phyloP scores from a whole-genome alignment of 2,888 invertebrate genomes.

The Leptopilina drosophilae region DNA sequence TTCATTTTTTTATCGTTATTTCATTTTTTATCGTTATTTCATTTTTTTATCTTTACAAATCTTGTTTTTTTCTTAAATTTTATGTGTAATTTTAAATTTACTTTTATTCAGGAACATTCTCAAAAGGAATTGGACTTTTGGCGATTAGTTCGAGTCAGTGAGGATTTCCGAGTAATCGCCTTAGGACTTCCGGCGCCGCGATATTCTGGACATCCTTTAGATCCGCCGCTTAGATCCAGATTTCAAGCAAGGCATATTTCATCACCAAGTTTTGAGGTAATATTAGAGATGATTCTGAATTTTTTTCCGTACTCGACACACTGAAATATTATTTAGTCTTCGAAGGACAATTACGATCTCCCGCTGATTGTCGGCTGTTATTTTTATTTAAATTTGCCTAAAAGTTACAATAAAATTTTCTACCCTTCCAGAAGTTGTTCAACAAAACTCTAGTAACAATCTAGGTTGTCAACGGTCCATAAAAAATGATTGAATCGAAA shows the following conservation, averaged over 20 bases:
- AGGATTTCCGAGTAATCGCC: constrained; percentile 95
- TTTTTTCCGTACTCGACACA: too few relatives aligned
- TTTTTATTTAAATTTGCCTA: too few relatives aligned
- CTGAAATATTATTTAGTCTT: too few relatives aligned
- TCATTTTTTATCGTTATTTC: background rate
- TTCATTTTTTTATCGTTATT: too few relatives aligned
- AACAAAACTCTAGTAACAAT: too few relatives aligned
- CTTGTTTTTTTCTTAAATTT: background rate
- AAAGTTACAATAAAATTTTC: too few relatives aligned
- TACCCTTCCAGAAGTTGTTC: too few relatives aligned
- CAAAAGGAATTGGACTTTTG: constrained; percentile 88
- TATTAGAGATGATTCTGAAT: too few relatives aligned
- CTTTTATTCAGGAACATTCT: constrained; percentile 83
- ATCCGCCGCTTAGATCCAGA: constrained; percentile 95
- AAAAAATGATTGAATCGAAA: too few relatives aligned
- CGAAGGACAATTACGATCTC: too few relatives aligned
- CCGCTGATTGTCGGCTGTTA: too few relatives aligned
- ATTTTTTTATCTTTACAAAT: background rate
- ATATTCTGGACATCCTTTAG: constrained; percentile 94
- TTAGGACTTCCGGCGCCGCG: constrained; percentile 93
- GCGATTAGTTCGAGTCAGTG: constrained; percentile 94
- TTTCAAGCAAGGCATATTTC: constrained; percentile 95
- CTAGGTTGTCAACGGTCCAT: too few relatives aligned
- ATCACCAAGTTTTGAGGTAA: constrained; percentile 83
- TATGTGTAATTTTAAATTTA: background rate